phyloP scores from a whole-genome alignment of 2,888 invertebrate species.

The Lamellibrachia columna region DNA sequence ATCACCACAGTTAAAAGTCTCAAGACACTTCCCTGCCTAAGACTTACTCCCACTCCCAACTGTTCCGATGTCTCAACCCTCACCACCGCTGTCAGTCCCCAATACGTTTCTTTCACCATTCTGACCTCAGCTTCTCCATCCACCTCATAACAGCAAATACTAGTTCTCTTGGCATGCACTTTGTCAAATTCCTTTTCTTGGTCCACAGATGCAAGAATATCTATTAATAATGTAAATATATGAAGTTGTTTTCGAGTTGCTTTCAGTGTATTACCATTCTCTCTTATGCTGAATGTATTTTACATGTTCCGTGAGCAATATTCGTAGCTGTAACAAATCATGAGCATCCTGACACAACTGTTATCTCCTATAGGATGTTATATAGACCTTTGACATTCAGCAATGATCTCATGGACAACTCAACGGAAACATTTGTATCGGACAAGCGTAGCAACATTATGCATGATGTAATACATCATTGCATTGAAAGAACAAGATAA shows the following conservation, averaged over 20 bases:
- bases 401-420: not conserved
- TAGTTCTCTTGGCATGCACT: too few relatives aligned
- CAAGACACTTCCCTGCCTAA: too few relatives aligned
- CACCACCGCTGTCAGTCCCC: too few relatives aligned
- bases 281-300: not conserved
- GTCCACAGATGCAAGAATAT: not conserved
- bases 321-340: not conserved
- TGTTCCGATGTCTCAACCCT: too few relatives aligned
- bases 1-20: too few relatives aligned
- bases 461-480: not conserved
- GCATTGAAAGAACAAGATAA: not conserved
- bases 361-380: not conserved
- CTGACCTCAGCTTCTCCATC: too few relatives aligned
- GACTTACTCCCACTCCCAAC: too few relatives aligned
- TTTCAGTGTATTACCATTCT: not conserved
- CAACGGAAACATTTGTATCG: not conserved
- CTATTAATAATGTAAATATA: not conserved
- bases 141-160: too few relatives aligned
- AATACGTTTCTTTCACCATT: too few relatives aligned
- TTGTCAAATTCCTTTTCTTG: too few relatives aligned
- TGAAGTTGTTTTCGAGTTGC: not conserved
- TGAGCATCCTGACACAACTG: not conserved
- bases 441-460: not conserved
- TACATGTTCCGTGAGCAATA: not conserved
- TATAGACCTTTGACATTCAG: not conserved